Conservation (phyloP, 2,888 invertebrate genomes). For the Phrixothrix hirtus region DNA sequence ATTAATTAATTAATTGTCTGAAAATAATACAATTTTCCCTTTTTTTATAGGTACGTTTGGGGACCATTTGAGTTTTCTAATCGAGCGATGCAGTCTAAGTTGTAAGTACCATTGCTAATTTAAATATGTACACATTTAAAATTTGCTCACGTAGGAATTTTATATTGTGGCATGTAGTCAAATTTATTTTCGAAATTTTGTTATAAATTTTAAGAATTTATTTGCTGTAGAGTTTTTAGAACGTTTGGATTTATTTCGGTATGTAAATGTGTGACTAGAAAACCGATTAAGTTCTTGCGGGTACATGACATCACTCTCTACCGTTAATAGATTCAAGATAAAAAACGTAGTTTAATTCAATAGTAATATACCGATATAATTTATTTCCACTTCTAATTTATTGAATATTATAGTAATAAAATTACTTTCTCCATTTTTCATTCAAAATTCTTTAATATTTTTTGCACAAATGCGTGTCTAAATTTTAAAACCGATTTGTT, state of each 20-base stretch:
- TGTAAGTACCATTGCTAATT: too few species aligned
- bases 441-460: too few species aligned
- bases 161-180: neutral
- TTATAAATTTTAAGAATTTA: slow-evolving; percentile 19
- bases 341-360: neutral
- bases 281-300: slow-evolving; percentile 27
- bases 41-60: too few species aligned
- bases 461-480: too few species aligned
- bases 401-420: too few species aligned
- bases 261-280: slow-evolving; percentile 26
- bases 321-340: slow-evolving; percentile 14
- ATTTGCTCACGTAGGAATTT: neutral
- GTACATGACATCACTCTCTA: slow-evolving; percentile 24
- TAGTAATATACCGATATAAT: neutral
- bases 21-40: neutral
- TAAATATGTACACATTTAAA: neutral
- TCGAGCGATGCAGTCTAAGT: too few species aligned
- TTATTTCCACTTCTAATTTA: too few species aligned
- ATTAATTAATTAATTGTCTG: neutral
- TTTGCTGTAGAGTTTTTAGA: slow-evolving; percentile 8
- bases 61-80: too few species aligned
- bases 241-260: slow-evolving; percentile 22
- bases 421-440: too few species aligned
- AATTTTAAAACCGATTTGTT: too few species aligned
- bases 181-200: slow-evolving; percentile 21